Percentiles rank a stretch among this genome's conserved stretches.
Conservation (phyloP, 2,888 invertebrate genomes). For the Sphinx pinastri region DNA sequence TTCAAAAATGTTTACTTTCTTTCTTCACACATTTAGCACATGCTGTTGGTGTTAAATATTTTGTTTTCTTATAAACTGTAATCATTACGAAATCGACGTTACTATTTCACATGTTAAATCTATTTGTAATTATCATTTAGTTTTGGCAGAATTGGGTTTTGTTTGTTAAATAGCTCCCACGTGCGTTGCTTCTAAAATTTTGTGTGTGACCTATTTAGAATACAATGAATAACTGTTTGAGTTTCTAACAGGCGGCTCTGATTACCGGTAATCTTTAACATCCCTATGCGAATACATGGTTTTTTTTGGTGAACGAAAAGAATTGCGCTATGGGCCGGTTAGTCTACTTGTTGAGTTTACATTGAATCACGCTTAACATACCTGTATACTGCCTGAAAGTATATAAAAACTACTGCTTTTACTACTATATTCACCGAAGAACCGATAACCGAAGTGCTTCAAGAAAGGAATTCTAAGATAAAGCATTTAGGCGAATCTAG, state of each 20-base stretch:
- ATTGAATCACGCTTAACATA: too few species aligned
- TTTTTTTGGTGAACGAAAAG: slow-evolving; percentile 18
- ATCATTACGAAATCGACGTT: slow-evolving; percentile 28
- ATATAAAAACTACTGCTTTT: too few species aligned
- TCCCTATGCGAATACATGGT: slow-evolving; percentile 11
- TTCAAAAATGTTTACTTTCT: slow-evolving; percentile 28
- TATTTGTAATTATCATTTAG: slow-evolving; percentile 41
- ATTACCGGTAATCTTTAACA: slow-evolving; percentile 51
- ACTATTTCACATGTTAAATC: slow-evolving; percentile 30
- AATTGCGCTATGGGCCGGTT: background rate
- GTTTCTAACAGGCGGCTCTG: slow-evolving; percentile 47
- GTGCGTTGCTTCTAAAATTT: slow-evolving; percentile 40
- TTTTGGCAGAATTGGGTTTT: slow-evolving; percentile 46
- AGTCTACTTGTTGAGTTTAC: too few species aligned
- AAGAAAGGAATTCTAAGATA: too few species aligned
- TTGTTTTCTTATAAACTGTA: slow-evolving; percentile 27
- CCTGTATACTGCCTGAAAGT: too few species aligned
- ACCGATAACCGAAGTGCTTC: too few species aligned
- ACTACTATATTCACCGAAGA: too few species aligned
- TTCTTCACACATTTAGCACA: slow-evolving; percentile 26
- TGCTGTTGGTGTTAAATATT: slow-evolving; percentile 27
- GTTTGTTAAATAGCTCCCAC: slow-evolving; percentile 42
- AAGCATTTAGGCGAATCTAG: too few species aligned
- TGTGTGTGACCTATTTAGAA: slow-evolving; percentile 46
- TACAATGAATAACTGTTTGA: slow-evolving; percentile 52